Evolutionary conservation across 2,797 vertebrate species (phyloP), one percentile per base, ranked within the genome.

Genomic region (Urocyon cinereoargenteus): DNA sequence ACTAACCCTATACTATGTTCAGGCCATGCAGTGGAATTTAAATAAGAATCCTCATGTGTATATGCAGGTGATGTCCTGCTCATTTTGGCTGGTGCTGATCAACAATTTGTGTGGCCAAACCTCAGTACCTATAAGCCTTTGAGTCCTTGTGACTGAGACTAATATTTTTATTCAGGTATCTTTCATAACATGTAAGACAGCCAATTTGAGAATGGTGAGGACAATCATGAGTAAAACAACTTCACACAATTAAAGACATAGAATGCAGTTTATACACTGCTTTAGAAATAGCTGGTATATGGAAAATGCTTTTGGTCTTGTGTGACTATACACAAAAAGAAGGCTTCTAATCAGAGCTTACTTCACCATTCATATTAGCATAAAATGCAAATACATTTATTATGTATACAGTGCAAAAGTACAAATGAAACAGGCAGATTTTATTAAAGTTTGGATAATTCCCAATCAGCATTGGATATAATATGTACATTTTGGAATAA

Each of bases 361-460:
- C 73, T 87, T 95, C 28, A 86, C 40, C 28, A 81, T 86, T 94
- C 55, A 55, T 78, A 57, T 86, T 72, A 86, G 10, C 31, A 94
- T 90, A 34, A 96, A 75, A 75, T 82, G 53, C 7, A 78, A 94
- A 55, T 94, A 34, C 62, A 90, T 28, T 91, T 82, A 94, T 51
- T 92, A 77, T 85, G 4, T 55, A 68, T 78, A 62, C 34, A 45
- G 12, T 59, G 6, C 5, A 84, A 96, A 94, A 92, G 4, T 19
- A 95, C 68, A 96, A 86, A 95, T 72, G 93, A 90, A 95, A 66
- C 13, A 34, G 21, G 53, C 34, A 81, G 21, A 13, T 91, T 95
- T 91, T 93, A 95, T 78, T 95, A 86, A 91, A 93, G 53, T 68
- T 86, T 91, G 6, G 88, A 70, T 92, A 91, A 88, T 91, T 91